Percentiles rank a stretch among this genome's conserved stretches.
Conservation (phyloP, 2,797 vertebrate genomes). For the Acipenser oxyrinchus region DNA sequence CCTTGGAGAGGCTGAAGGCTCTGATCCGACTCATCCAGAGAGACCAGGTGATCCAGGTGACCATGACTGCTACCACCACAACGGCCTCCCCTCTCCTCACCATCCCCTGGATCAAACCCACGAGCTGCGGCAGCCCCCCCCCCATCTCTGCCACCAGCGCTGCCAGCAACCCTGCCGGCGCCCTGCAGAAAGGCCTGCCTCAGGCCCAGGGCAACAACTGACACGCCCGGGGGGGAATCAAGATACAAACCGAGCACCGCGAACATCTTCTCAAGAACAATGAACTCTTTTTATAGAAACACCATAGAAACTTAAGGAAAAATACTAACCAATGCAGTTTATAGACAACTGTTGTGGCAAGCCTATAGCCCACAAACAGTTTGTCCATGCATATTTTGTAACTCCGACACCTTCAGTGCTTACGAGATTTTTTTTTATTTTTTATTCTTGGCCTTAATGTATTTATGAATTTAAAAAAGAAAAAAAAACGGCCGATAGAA, state of each 20-base stretch:
- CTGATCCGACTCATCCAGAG: constrained; percentile 87
- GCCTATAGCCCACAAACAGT: constrained; percentile 38
- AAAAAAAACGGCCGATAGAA: constrained; percentile 34
- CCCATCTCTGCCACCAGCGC: constrained; percentile 17
- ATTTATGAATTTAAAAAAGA: constrained; percentile 51
- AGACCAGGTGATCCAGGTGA: constrained; percentile 87
- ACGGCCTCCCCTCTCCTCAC: constrained; percentile 64
- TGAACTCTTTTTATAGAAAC: constrained; percentile 17
- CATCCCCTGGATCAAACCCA: constrained; percentile 81
- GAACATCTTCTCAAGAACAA: constrained; percentile 11
- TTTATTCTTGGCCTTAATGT: constrained; percentile 79
- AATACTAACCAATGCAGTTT: constrained; percentile 26
- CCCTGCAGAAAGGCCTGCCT: constrained; percentile 67
- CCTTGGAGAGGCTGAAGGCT: constrained; percentile 81
- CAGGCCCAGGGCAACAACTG: constrained; percentile 78
- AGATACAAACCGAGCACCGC: constrained; percentile 7
- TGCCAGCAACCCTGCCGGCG: constrained; percentile 26
- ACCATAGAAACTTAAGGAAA: constrained; percentile 24
- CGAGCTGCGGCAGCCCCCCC: constrained; percentile 33
- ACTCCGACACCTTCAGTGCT: constrained; percentile 76
- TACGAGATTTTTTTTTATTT: constrained; percentile 61
- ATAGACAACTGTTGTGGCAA: constrained; percentile 31
- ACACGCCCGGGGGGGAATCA: constrained; percentile 20
- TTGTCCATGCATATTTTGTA: constrained; percentile 53
- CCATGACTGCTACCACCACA: constrained; percentile 73